Conservation (phyloP, 2,888 invertebrate genomes). For the Argyra leucocephala region DNA sequence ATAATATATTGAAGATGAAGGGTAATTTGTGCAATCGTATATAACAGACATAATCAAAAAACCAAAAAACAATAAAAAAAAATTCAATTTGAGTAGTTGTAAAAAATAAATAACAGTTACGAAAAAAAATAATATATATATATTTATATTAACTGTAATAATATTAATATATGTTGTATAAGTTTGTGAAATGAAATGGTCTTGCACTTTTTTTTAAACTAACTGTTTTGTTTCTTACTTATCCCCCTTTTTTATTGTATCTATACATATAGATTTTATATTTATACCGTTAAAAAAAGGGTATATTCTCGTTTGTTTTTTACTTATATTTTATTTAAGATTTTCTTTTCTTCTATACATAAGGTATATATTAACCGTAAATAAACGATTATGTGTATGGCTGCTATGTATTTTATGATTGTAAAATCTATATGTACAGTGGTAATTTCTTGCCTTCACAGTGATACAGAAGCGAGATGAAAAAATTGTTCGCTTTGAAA, state of each 20-base stretch:
- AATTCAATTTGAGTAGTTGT: neutral
- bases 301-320: no score
- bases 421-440: neutral
- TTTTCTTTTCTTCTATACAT: no score
- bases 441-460: neutral
- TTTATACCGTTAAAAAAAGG: no score
- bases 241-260: no score
- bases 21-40: constrained; percentile 1
- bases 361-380: neutral
- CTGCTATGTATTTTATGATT: no score
- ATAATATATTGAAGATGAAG: neutral
- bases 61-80: neutral
- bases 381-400: neutral
- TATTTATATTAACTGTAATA: neutral
- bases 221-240: no score
- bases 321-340: neutral
- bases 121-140: no score
- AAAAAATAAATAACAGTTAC: neutral
- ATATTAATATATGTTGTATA: neutral
- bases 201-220: no score
- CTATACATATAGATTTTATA: no score
- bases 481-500: neutral
- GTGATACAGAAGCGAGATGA: neutral
- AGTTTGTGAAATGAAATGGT: no score
- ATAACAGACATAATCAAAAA: neutral